Evolutionary conservation across 2,797 vertebrate genomes (phyloP).

Genomic region (Onychomys leucogaster): DNA sequence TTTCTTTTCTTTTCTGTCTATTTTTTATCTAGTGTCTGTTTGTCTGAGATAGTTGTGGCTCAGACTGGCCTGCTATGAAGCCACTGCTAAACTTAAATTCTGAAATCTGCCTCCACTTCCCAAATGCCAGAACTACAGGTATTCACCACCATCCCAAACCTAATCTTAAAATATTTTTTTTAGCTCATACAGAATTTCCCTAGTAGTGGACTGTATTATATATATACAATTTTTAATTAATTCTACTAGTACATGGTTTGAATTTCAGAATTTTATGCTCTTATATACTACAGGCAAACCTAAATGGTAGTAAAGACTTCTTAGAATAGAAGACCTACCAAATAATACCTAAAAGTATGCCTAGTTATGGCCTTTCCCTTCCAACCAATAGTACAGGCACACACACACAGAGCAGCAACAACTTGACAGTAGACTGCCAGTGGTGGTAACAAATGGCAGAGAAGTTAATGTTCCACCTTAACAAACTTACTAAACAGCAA

Average conservation of each 20-base stretch:
- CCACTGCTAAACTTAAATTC: background rate
- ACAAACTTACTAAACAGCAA: slow-evolving; percentile 50
- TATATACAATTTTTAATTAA: background rate
- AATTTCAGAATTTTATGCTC: slow-evolving; percentile 8
- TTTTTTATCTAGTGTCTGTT: background rate
- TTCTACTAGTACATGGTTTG: background rate
- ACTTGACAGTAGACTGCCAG: background rate
- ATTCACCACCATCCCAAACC: background rate
- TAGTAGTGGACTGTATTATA: background rate
- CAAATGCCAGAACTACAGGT: background rate
- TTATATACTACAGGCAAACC: background rate
- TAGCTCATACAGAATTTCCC: background rate
- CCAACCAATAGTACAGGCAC: background rate
- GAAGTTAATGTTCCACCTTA: slow-evolving; percentile 78
- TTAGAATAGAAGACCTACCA: slow-evolving; percentile 46
- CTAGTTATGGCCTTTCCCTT: slow-evolving; percentile 9
- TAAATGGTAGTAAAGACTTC: slow-evolving; percentile 52
- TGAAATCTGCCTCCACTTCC: background rate
- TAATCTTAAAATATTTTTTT: background rate
- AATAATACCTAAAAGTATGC: slow-evolving; percentile 49
- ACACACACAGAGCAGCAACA: background rate
- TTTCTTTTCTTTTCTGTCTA: background rate
- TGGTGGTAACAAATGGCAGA: slow-evolving; percentile 36
- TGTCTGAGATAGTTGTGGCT: background rate
- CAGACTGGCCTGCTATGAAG: background rate